A percentile compares a stretch with the other conserved stretches of the same genome.
Evolutionary conservation across 2,797 vertebrate genomes (phyloP).

Genomic region (Diglossa cyanea): DNA sequence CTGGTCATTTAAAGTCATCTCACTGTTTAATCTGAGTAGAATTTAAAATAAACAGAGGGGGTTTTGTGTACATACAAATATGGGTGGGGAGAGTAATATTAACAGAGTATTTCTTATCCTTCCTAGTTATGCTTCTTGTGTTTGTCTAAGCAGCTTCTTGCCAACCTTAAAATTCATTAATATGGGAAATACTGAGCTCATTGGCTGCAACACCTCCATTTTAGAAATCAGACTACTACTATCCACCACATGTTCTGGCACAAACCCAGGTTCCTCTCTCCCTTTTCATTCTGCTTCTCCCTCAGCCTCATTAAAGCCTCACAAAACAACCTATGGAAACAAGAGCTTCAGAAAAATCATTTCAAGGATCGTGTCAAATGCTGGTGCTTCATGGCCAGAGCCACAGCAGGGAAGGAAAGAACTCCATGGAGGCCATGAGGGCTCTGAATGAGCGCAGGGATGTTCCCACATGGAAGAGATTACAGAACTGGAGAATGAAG

Average conservation of each 20-base stretch:
- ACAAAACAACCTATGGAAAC: background rate
- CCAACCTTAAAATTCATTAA: constrained; percentile 12
- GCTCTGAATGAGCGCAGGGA: background rate
- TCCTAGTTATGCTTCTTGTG: background rate
- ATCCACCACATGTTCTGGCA: constrained; percentile 4
- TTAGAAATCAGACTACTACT: constrained; percentile 1
- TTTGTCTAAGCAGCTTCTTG: constrained; percentile 9
- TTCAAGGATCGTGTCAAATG: background rate
- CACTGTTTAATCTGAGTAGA: background rate
- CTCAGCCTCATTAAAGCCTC: background rate
- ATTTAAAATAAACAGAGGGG: background rate
- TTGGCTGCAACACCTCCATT: background rate
- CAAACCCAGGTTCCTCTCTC: background rate
- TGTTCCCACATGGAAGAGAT: constrained; percentile 41
- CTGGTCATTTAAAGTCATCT: background rate
- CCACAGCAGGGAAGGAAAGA: background rate
- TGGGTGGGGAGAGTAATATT: background rate
- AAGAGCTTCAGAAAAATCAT: background rate
- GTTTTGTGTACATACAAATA: background rate
- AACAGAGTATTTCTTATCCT: background rate
- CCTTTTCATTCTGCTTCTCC: background rate
- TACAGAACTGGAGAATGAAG: background rate
- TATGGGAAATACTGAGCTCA: background rate
- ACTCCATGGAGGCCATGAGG: background rate
- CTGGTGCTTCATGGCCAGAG: background rate